A percentile compares a stretch with the other conserved stretches of the same genome.
Conservation (phyloP, 2,888 invertebrate species). For the Acanthosoma haemorrhoidale region DNA sequence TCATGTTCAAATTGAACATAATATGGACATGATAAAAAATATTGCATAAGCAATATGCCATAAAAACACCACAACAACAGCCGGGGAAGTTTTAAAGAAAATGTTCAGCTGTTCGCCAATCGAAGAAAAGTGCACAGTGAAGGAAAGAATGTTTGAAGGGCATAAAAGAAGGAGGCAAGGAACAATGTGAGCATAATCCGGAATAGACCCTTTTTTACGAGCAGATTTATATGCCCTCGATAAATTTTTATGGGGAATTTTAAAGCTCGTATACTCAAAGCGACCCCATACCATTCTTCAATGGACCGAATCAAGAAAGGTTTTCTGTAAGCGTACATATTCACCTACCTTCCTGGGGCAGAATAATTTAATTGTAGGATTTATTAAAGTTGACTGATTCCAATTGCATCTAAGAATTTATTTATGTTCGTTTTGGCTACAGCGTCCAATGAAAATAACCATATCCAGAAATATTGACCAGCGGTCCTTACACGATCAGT, state of each 20-base stretch:
- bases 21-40: no score
- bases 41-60: no score
- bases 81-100: no score
- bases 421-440: no score
- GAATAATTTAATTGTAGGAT: neutral
- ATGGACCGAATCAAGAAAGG: neutral
- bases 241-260: conserved; percentile 27
- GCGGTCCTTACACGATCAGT: no score
- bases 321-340: neutral
- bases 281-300: neutral
- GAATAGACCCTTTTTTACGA: conserved; percentile 17
- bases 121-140: neutral
- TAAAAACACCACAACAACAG: no score
- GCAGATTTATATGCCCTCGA: conserved; percentile 18
- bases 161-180: neutral
- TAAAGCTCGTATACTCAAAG: conserved; percentile 18
- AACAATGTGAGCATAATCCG: conserved; percentile 18
- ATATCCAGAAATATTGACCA: no score
- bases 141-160: neutral
- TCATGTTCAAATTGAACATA: no score
- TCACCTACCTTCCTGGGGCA: neutral
- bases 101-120: neutral
- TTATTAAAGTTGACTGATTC: neutral
- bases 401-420: no score
- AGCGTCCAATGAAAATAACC: no score